Conservation (phyloP, 2,888 invertebrate species). For the Acrobasis consociella region DNA sequence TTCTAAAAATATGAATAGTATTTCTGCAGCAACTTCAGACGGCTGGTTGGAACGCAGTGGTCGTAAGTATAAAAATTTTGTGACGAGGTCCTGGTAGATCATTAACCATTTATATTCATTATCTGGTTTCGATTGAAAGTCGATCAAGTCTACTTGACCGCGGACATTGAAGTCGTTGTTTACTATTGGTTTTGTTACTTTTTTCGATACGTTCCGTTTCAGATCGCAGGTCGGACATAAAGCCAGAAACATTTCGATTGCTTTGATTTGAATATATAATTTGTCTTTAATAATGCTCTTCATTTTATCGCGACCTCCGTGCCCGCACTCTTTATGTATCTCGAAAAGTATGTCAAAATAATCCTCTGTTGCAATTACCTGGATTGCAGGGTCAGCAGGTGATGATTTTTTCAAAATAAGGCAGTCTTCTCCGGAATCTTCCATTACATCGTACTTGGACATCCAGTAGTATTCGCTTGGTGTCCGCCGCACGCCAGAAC, state of each 20-base stretch:
- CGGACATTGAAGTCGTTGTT: background rate
- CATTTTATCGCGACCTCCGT: constrained; percentile 27
- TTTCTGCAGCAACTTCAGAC: constrained; percentile 39
- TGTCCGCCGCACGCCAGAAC: background rate
- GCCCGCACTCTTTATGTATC: constrained; percentile 22
- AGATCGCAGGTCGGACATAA: constrained; percentile 19
- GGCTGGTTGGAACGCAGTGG: constrained; percentile 37
- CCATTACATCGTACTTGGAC: constrained; percentile 22
- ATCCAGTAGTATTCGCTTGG: constrained; percentile 25
- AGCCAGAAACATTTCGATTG: constrained; percentile 26
- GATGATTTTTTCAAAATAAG: background rate
- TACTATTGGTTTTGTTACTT: background rate
- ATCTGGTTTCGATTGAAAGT: constrained; percentile 36
- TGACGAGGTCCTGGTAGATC: constrained; percentile 44
- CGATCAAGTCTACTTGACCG: background rate
- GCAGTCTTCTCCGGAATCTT: constrained; percentile 14
- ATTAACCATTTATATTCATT: constrained; percentile 46
- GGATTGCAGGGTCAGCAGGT: background rate
- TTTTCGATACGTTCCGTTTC: constrained; percentile 12
- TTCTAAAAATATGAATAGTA: constrained; percentile 36
- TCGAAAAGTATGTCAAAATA: background rate
- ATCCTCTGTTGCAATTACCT: background rate
- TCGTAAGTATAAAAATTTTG: constrained; percentile 43
- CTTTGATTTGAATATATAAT: constrained; percentile 25
- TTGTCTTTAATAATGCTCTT: constrained; percentile 22